Conservation (phyloP, 2,888 invertebrate genomes). For the Hypomecis atomaria region DNA sequence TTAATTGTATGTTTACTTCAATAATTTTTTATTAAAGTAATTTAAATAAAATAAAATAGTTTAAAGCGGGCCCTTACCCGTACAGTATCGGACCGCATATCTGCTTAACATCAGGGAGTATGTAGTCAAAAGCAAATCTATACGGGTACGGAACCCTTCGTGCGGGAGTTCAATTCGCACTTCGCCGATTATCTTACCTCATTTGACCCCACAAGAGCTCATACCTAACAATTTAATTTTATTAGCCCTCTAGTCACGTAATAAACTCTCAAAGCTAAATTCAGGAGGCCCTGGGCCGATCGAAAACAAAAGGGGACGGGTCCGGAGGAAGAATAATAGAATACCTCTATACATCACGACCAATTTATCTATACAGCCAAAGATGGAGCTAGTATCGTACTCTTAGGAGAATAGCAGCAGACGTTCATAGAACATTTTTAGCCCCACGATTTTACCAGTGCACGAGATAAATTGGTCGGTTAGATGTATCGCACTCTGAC, state of each 20-base stretch:
- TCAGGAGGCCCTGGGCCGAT: conserved; percentile 46
- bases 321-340: conserved; percentile 54
- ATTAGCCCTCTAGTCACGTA: conserved; percentile 38
- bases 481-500: conserved; percentile 22
- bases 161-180: too few species aligned
- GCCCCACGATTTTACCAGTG: background rate
- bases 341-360: conserved; percentile 45
- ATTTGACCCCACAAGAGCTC: conserved; percentile 6
- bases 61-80: too few species aligned
- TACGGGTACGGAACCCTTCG: too few species aligned
- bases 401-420: background rate
- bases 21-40: too few species aligned
- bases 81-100: too few species aligned
- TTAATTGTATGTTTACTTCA: too few species aligned
- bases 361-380: background rate
- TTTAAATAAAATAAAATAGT: too few species aligned
- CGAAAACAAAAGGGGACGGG: conserved; percentile 51
- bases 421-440: background rate
- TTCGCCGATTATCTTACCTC: too few species aligned
- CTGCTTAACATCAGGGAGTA: too few species aligned
- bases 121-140: too few species aligned
- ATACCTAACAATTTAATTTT: conserved; percentile 25
- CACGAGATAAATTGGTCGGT: background rate
- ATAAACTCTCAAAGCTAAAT: conserved; percentile 42
- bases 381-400: background rate